A percentile compares a stretch with the other conserved stretches of the same genome.
These are phyloP conservation scores for Ibycter americanus DNA, from an alignment of 2,797 vertebrate genomes.

Conservation along the genomic window DNA sequence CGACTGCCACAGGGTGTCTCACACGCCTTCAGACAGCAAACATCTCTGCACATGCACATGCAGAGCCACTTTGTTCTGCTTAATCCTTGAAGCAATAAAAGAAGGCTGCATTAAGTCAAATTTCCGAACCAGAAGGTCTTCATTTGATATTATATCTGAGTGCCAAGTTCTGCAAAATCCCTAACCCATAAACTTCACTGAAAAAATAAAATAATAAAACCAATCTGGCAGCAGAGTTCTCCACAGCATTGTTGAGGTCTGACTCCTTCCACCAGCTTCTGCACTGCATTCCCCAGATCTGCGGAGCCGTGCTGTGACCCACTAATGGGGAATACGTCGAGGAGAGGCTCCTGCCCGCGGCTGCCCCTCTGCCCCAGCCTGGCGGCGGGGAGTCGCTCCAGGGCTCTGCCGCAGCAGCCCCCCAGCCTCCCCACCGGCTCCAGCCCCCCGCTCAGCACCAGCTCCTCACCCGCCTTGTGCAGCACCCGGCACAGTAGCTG, in stretches of 20 bases:
- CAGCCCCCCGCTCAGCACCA: fast-evolving
- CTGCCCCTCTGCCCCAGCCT: background rate
- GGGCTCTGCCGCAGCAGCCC: background rate
- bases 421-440: background rate
- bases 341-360: background rate
- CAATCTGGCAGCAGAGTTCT: conserved; percentile 35
- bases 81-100: conserved; percentile 54
- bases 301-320: background rate
- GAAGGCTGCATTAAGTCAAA: conserved; percentile 34
- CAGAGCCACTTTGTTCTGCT: conserved; percentile 54
- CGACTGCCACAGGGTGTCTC: background rate
- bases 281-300: background rate
- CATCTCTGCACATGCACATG: background rate
- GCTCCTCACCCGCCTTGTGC: fast-evolving
- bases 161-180: conserved; percentile 65
- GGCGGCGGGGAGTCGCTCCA: fast-evolving
- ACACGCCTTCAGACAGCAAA: background rate
- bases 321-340: fast-evolving
- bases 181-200: conserved; percentile 38
- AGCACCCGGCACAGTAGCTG: background rate
- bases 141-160: conserved; percentile 33
- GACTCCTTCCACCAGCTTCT: conserved; percentile 34
- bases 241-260: conserved; percentile 47
- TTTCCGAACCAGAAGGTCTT: conserved; percentile 68
- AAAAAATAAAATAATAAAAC: conserved; percentile 40